These are phyloP conservation scores for Cyclophora albipunctata DNA, from an alignment of 2,888 invertebrate species.

Conservation along the genomic window DNA sequence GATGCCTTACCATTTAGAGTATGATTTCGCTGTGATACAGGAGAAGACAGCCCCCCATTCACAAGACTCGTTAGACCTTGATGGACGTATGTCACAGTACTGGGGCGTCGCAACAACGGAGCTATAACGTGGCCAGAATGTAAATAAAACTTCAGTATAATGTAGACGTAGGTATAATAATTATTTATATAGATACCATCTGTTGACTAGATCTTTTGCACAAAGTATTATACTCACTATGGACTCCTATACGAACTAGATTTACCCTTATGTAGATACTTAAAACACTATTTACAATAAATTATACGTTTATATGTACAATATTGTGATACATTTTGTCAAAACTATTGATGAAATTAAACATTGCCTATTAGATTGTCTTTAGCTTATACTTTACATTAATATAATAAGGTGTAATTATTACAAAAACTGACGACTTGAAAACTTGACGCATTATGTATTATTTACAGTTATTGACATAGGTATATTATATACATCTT, in stretches of 20 bases:
- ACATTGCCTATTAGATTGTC: conserved; percentile 22
- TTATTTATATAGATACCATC: conserved; percentile 51
- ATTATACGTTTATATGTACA: conserved; percentile 43
- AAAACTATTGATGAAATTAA: conserved; percentile 35
- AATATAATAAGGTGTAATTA: too few relatives aligned
- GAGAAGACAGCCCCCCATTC: conserved; percentile 78
- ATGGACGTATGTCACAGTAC: conserved; percentile 90
- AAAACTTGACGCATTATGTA: too few relatives aligned
- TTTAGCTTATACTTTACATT: too few relatives aligned
- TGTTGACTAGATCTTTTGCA: conserved; percentile 74
- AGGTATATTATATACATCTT: too few relatives aligned
- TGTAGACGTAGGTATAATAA: conserved; percentile 48
- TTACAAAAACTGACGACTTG: too few relatives aligned
- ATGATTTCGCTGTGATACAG: conserved; percentile 88
- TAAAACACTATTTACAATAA: conserved; percentile 17
- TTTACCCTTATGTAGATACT: conserved; percentile 15
- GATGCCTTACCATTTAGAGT: conserved; percentile 87
- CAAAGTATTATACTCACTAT: conserved; percentile 64
- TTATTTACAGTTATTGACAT: too few relatives aligned
- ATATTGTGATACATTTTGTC: conserved; percentile 45
- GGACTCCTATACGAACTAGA: conserved; percentile 48
- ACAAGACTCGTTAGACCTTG: conserved; percentile 85
- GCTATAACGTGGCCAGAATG: conserved; percentile 23
- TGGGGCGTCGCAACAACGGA: conserved; percentile 94
- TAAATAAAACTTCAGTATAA: conserved; percentile 61